Evolutionary conservation across 2,113 vertebrate genomes (phyloP).

Genomic region (Macrotis lagotis): DNA sequence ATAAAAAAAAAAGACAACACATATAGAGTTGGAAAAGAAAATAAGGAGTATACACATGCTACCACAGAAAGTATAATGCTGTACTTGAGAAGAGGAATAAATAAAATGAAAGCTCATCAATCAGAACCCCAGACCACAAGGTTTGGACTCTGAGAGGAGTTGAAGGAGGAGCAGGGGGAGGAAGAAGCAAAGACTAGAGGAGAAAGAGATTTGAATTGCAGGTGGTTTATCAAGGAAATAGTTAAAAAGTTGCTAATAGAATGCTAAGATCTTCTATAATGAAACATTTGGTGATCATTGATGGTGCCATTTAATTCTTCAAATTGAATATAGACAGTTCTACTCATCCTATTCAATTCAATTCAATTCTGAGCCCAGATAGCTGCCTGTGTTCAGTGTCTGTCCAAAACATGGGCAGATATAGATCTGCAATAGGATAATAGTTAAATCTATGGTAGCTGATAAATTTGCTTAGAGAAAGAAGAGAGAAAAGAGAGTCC

Average conservation of each 20-base stretch:
- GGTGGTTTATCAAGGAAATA: neutral
- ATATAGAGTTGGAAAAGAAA: neutral
- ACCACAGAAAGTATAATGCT: neutral
- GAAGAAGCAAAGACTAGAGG: neutral
- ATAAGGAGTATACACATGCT: neutral
- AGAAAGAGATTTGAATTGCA: neutral
- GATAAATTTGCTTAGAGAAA: neutral
- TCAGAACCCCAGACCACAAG: neutral
- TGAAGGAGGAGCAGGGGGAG: neutral
- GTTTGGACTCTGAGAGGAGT: neutral
- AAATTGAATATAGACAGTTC: neutral
- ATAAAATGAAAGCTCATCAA: neutral
- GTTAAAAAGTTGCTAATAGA: neutral
- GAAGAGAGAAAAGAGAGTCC: no score
- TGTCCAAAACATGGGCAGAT: neutral
- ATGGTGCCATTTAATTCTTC: neutral
- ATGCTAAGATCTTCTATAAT: neutral
- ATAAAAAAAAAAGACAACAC: neutral
- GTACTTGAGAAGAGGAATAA: neutral
- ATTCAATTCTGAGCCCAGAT: neutral
- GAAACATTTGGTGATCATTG: neutral
- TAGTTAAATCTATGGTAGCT: neutral
- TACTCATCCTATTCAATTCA: neutral
- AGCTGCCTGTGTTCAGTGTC: neutral
- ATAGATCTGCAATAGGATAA: neutral